Conservation (phyloP, 2,888 invertebrate species). For the Epinotia bilunana region DNA sequence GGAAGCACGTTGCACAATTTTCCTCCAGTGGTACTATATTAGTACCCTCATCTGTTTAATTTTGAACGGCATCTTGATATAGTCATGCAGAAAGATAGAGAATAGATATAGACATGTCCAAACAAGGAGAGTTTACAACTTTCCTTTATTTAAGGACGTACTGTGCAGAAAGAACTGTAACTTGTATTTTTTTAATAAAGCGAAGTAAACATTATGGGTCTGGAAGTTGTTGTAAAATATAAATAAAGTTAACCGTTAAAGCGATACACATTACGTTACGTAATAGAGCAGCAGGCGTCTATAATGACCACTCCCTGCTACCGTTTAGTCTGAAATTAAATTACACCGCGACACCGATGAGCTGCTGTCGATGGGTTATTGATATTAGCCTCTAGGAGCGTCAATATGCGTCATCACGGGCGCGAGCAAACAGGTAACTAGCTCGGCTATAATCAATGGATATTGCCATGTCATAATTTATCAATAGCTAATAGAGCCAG, state of each 20-base stretch:
- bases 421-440: slow-evolving; percentile 65
- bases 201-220: neutral
- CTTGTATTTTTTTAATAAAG: too few relatives aligned
- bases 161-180: too few relatives aligned
- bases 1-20: too few relatives aligned
- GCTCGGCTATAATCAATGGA: slow-evolving; percentile 11
- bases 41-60: too few relatives aligned
- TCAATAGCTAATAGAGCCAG: neutral
- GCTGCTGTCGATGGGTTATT: slow-evolving; percentile 80
- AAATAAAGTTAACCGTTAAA: neutral
- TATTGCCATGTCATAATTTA: slow-evolving; percentile 16
- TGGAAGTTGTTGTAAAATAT: neutral
- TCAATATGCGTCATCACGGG: slow-evolving; percentile 72
- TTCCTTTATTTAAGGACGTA: too few relatives aligned
- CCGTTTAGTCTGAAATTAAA: slow-evolving; percentile 78
- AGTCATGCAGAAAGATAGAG: too few relatives aligned
- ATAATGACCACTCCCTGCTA: slow-evolving; percentile 70
- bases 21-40: too few relatives aligned
- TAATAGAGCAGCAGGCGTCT: slow-evolving; percentile 53
- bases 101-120: too few relatives aligned
- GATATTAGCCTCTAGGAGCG: slow-evolving; percentile 76
- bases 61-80: too few relatives aligned
- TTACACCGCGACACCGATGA: slow-evolving; percentile 69
- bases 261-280: slow-evolving; percentile 45
- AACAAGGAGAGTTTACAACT: too few relatives aligned